Base-by-base conservation (phyloP, 1,140 invertebrate genomes). In the Nymphalis io region DNA sequence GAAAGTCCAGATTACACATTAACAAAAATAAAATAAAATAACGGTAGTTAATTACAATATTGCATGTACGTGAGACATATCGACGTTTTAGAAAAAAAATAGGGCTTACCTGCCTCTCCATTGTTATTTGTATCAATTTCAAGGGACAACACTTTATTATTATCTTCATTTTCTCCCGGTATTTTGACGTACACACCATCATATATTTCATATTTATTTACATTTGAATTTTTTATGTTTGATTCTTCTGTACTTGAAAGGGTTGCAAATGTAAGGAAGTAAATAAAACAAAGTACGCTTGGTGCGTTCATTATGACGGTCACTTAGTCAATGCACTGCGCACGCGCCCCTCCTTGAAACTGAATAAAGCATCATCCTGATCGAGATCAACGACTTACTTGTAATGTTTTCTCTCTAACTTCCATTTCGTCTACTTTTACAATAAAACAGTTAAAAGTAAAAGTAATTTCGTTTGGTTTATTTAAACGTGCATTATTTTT, bases 251-350 rank as follows among this genome's bases (percentile, higher is more conserved):
- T 40, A 33, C 44, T 46, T n/a, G 44, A 74, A 10, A 76, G 27
- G 60, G 46, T 53, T 71, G 53, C 60, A 51, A 79, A 59, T 62
- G 72, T 64, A 16, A 84, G 46, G 67, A 80, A 60, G 74, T 12
- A 53, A 12, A 75, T 42, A 21, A 78, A 70, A 38, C 65, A 67
- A 15, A 73, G 60, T 69, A 53, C 63, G 61, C 57, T 73, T 68
- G 70, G 78, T 80, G 79, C 76, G 79, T 74, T 57, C 86, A 88
- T 88, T 77, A 61, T 84, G 84, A 75, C 79, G 76, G 76, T 62
- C 70, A 74, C 75, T 70, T 69, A 62, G 71, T 39, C 72, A 81
- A 74, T 83, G 83, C 39, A 59, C 10, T 59, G 60, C 58, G 27
- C 46, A 16, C 63, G 63, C 70, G 48, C 75, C 85, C 79, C 83